Evolutionary conservation across 2,113 vertebrate genomes (phyloP).

Genomic region (Centropus unirufus): DNA sequence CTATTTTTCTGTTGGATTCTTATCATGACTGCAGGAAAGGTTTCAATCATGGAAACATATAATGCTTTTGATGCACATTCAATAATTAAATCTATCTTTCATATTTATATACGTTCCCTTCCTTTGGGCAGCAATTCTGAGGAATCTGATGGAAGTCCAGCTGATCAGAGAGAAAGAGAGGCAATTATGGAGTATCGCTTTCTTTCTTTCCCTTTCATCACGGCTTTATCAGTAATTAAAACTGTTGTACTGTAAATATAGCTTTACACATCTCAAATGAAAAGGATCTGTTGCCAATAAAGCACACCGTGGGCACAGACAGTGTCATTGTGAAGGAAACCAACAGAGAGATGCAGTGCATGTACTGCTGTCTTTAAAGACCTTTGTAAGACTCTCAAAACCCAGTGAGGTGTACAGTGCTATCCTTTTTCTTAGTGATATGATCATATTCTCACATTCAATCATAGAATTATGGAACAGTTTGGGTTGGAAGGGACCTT

Average conservation of each 20-base stretch:
- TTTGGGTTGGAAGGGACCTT: too few relatives aligned
- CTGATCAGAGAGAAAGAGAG: slow-evolving; percentile 1
- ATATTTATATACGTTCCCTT: slow-evolving; percentile 1
- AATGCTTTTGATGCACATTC: slow-evolving; percentile 8
- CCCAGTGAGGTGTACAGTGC: neutral
- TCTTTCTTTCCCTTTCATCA: slow-evolving; percentile 28
- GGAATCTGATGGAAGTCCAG: neutral
- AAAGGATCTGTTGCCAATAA: slow-evolving; percentile 42
- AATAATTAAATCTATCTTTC: slow-evolving; percentile 28
- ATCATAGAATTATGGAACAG: neutral
- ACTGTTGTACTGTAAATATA: slow-evolving; percentile 38
- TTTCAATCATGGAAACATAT: slow-evolving; percentile 25
- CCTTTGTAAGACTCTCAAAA: neutral
- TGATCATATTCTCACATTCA: neutral
- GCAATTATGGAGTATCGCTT: neutral
- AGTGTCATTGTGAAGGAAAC: neutral
- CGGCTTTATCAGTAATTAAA: slow-evolving; percentile 42
- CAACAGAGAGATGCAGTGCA: neutral
- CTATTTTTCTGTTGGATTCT: slow-evolving; percentile 29
- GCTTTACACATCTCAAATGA: slow-evolving; percentile 18
- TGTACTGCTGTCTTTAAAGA: neutral
- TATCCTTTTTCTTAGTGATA: neutral
- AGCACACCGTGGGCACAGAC: neutral
- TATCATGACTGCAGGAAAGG: slow-evolving; percentile 16
- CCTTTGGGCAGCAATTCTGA: slow-evolving; percentile 3